Conservation (phyloP, 2,797 vertebrate species). For the Schizopygopsis pylzovi region DNA sequence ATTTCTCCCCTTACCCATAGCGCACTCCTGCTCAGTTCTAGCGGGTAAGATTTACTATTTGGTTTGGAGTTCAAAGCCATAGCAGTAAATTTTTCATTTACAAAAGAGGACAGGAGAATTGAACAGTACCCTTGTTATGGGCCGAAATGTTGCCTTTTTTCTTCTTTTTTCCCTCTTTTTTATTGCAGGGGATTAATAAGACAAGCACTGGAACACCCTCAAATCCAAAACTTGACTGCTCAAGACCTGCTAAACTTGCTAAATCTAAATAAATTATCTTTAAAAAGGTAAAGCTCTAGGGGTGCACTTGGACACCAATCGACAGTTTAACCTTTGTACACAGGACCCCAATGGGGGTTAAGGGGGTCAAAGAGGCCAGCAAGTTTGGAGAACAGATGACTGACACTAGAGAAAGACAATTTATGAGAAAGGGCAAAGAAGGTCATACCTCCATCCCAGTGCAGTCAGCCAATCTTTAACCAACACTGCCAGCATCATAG, state of each 20-base stretch:
- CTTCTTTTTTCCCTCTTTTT: conserved; percentile 44
- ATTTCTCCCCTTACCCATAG: conserved; percentile 56
- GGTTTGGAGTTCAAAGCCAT: conserved; percentile 70
- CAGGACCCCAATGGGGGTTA: conserved; percentile 49
- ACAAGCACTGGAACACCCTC: conserved; percentile 68
- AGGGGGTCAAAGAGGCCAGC: conserved; percentile 34
- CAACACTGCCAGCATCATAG: conserved; percentile 54
- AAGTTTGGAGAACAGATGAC: conserved; percentile 20
- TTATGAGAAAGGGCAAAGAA: conserved; percentile 42
- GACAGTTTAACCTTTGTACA: conserved; percentile 47
- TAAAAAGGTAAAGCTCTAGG: conserved; percentile 47
- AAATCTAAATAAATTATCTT: conserved; percentile 55
- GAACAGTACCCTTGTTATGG: conserved; percentile 65
- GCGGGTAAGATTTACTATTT: conserved; percentile 68
- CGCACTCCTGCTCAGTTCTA: conserved; percentile 60
- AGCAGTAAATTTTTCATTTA: conserved; percentile 69
- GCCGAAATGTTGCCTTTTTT: conserved; percentile 50
- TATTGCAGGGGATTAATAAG: conserved; percentile 70
- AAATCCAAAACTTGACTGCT: conserved; percentile 59
- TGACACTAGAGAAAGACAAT: conserved; percentile 19
- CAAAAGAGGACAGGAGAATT: conserved; percentile 68
- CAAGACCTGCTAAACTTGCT: conserved; percentile 59
- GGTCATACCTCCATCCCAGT: conserved; percentile 44
- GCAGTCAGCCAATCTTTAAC: conserved; percentile 51
- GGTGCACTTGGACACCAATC: conserved; percentile 49